These are phyloP conservation scores for Sterna hirundo DNA, from an alignment of 2,113 vertebrate species.

Conservation along the genomic window DNA sequence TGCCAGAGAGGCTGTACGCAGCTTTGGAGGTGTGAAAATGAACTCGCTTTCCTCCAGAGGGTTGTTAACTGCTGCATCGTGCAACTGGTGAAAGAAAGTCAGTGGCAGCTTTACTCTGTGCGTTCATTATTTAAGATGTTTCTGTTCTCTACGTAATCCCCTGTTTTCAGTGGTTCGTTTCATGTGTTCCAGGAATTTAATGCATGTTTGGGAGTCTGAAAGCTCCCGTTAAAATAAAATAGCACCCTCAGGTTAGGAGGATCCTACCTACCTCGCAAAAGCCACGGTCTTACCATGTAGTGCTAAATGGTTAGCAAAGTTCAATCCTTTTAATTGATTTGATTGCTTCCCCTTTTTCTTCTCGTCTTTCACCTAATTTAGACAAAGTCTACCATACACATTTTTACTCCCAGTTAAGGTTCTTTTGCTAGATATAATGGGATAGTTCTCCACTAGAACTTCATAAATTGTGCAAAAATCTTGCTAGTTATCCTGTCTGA, in stretches of 20 bases:
- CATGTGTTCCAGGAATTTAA: not conserved
- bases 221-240: not conserved
- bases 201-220: not conserved
- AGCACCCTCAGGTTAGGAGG: not conserved
- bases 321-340: not conserved
- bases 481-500: not conserved
- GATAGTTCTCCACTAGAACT: not conserved
- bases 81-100: not conserved
- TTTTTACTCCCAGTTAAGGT: not conserved
- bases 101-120: not conserved
- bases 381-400: not conserved
- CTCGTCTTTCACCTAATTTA: not conserved
- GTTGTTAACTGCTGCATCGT: accelerated
- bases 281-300: accelerated
- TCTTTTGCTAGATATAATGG: not conserved
- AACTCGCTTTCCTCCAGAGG: not conserved
- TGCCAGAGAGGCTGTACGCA: not conserved
- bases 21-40: not conserved
- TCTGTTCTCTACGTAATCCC: not conserved
- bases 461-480: not conserved
- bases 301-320: not conserved
- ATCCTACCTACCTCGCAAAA: not conserved
- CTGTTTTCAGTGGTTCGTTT: not conserved
- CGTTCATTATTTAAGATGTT: not conserved
- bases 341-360: not conserved